phyloP scores from a whole-genome alignment of 1,140 invertebrate species.

The Luehdorfia chinensis region DNA sequence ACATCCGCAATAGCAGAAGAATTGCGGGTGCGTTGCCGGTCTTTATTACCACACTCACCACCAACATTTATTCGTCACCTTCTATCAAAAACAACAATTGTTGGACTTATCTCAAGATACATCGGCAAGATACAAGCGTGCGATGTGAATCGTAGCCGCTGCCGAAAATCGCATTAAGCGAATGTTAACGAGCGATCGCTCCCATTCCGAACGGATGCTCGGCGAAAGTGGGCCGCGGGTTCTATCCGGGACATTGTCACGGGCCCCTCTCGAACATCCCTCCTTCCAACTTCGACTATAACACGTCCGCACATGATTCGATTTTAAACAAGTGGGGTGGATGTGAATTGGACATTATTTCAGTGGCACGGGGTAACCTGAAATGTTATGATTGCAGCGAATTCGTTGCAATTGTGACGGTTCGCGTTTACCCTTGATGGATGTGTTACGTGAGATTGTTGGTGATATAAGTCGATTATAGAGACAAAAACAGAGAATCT shows the following conservation, averaged over 20 bases:
- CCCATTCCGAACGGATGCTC: conserved; percentile 48
- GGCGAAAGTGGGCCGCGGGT: conserved; percentile 54
- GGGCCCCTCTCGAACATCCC: conserved; percentile 24
- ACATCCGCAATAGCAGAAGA: too few relatives aligned
- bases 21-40: too few relatives aligned
- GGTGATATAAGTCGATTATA: too few relatives aligned
- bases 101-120: too few relatives aligned
- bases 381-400: conserved; percentile 29
- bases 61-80: too few relatives aligned
- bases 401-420: conserved; percentile 30
- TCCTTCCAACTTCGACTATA: conserved; percentile 12
- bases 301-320: not conserved
- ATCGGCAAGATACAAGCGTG: too few relatives aligned
- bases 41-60: too few relatives aligned
- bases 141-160: conserved; percentile 15
- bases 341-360: conserved; percentile 22
- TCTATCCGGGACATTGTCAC: conserved; percentile 26
- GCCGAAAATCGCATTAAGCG: conserved; percentile 56
- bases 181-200: conserved; percentile 44
- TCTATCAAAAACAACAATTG: too few relatives aligned
- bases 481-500: too few relatives aligned
- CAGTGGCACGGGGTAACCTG: conserved; percentile 24
- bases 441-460: conserved; percentile 13
- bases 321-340: not conserved
- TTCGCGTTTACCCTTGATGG: conserved; percentile 5